Evolutionary conservation across 2,113 vertebrate genomes (phyloP).

Genomic region (Trichechus manatus): DNA sequence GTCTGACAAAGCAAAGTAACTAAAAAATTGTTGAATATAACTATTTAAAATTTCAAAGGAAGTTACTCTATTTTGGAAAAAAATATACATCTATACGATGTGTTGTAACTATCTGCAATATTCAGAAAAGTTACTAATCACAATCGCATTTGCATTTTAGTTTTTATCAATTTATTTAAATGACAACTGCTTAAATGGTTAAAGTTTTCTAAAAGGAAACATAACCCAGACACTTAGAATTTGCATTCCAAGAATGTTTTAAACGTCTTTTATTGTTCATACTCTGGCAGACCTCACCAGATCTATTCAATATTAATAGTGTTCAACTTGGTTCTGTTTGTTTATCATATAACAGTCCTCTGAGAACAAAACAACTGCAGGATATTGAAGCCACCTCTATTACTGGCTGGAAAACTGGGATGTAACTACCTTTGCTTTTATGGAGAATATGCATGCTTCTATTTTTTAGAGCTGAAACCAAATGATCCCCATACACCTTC

Average conservation of each 20-base stretch:
- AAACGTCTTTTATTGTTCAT: conserved; percentile 76
- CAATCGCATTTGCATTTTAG: conserved; percentile 43
- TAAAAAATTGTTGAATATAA: background rate
- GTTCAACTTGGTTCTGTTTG: conserved; percentile 51
- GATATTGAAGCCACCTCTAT: conserved; percentile 80
- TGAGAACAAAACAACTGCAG: conserved; percentile 26
- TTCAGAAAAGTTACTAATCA: conserved; percentile 45
- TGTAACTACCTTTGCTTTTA: conserved; percentile 82
- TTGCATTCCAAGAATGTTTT: conserved; percentile 83
- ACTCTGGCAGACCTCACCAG: conserved; percentile 65
- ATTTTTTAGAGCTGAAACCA: conserved; percentile 86
- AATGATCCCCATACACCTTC: conserved; percentile 83
- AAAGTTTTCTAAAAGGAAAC: conserved; percentile 74
- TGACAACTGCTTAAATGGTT: conserved; percentile 67
- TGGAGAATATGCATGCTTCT: conserved; percentile 78
- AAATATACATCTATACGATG: background rate
- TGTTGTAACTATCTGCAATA: background rate
- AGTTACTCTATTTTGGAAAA: background rate
- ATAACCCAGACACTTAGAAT: conserved; percentile 72
- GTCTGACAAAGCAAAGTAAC: conserved; percentile 21
- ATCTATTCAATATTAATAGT: conserved; percentile 71
- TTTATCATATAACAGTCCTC: conserved; percentile 63
- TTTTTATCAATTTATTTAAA: conserved; percentile 69
- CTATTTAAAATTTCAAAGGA: background rate
- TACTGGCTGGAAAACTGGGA: conserved; percentile 80